phyloP scores from a whole-genome alignment of 2,113 vertebrate species.

The Sapajus apella region DNA sequence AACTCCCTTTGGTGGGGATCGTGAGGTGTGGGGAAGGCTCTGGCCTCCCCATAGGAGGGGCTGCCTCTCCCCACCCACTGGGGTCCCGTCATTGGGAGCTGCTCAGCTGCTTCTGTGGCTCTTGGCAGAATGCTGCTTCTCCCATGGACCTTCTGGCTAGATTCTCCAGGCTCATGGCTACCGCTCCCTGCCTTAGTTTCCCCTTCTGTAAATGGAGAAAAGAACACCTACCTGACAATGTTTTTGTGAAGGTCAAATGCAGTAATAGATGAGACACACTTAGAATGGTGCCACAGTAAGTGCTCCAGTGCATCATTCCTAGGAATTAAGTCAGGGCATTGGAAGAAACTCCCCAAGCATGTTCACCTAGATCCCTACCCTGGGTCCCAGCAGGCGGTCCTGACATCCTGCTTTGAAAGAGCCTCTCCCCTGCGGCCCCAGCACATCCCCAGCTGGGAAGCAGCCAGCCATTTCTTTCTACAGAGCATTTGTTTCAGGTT shows the following conservation, averaged over 20 bases:
- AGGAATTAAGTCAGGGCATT: not conserved
- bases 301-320: no score
- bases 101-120: no score
- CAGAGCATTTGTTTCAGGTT: not conserved
- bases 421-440: not conserved
- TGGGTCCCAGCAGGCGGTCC: not conserved
- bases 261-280: not conserved
- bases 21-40: not conserved
- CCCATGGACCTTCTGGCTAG: not conserved
- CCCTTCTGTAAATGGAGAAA: not conserved
- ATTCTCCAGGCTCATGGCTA: not conserved
- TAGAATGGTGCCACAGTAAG: not conserved
- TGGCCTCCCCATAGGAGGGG: not conserved
- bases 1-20: not conserved
- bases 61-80: not conserved
- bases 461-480: not conserved
- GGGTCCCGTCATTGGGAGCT: not conserved
- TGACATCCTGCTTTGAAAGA: not conserved
- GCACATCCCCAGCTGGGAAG: not conserved
- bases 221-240: not conserved
- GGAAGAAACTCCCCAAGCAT: not conserved
- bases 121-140: not conserved
- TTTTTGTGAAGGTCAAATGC: slow-evolving; percentile 23
- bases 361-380: not conserved
- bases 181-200: not conserved